phyloP scores from a whole-genome alignment of 2,797 vertebrate species.

The Pipistrellus nathusii region DNA sequence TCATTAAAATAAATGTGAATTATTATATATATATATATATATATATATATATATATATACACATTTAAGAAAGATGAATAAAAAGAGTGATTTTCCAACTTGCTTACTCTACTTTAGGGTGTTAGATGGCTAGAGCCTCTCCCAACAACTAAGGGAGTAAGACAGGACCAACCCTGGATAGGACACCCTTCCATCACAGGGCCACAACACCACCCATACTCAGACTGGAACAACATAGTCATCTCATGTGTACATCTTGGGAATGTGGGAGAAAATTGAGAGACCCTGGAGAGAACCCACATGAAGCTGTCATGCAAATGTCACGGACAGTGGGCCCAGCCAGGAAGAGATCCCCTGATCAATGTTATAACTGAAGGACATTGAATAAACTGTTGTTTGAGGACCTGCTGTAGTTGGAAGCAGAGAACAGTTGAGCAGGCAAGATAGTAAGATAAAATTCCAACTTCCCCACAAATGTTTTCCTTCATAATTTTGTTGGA shows the following conservation, averaged over 20 bases:
- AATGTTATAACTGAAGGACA: background rate
- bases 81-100: background rate
- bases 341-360: background rate
- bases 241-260: background rate
- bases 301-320: background rate
- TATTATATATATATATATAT: no score
- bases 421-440: background rate
- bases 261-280: background rate
- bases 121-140: background rate
- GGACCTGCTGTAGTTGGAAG: background rate
- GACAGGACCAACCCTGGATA: background rate
- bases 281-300: background rate
- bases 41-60: no score
- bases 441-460: background rate
- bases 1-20: background rate
- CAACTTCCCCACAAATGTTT: background rate
- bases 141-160: background rate
- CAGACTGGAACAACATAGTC: background rate
- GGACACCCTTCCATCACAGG: background rate
- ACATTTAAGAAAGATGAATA: background rate
- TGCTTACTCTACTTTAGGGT: background rate
- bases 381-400: background rate
- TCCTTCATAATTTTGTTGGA: background rate
- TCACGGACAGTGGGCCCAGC: background rate
- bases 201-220: background rate